Percentiles rank a stretch among this genome's conserved stretches.
phyloP scores from a whole-genome alignment of 1,140 invertebrate species.

The Scylla paramamosain region DNA sequence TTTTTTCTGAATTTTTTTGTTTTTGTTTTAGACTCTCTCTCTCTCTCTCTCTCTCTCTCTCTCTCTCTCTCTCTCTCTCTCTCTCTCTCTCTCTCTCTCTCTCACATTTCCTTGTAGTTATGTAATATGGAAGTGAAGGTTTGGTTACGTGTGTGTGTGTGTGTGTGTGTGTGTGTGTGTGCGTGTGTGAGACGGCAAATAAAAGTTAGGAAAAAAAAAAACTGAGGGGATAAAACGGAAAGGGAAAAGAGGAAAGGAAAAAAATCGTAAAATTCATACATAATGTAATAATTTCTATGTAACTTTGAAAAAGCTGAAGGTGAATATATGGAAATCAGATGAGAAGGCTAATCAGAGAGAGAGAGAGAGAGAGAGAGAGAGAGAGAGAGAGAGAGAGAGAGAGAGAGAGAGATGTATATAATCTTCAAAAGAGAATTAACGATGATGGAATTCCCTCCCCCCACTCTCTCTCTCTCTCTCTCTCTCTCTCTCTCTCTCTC shows the following conservation, averaged over 20 bases:
- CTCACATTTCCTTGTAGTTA: background rate
- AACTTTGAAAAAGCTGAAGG: background rate
- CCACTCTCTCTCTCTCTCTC: too few relatives aligned
- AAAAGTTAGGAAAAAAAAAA: background rate
- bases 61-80: too few relatives aligned
- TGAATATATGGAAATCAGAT: background rate
- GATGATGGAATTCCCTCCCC: too few relatives aligned
- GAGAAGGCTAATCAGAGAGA: background rate
- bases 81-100: too few relatives aligned
- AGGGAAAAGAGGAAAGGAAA: background rate
- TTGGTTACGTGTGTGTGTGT: background rate
- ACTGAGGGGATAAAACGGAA: background rate
- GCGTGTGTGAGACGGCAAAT: background rate
- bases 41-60: too few relatives aligned
- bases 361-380: too few relatives aligned
- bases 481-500: too few relatives aligned
- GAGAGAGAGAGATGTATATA: too few relatives aligned
- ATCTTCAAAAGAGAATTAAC: too few relatives aligned
- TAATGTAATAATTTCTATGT: background rate
- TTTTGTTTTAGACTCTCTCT: too few relatives aligned
- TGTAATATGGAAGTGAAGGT: background rate
- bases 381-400: too few relatives aligned
- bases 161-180: conserved; percentile 26
- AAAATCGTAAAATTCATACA: background rate
- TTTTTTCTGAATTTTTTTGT: too few relatives aligned